phyloP scores from a whole-genome alignment of 2,113 vertebrate genomes.

The Fregata magnificens region DNA sequence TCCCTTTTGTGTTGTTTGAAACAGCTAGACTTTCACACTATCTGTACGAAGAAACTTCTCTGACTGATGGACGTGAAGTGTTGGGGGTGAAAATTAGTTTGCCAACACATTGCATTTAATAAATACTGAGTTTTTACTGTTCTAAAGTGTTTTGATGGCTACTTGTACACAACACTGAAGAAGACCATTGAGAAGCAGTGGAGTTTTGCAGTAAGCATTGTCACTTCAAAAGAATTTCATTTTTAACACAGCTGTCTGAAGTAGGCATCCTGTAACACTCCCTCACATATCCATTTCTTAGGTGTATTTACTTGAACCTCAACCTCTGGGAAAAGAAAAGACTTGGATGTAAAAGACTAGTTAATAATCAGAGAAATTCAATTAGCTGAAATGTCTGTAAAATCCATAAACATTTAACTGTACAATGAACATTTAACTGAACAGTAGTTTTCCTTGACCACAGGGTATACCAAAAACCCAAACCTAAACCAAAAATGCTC shows the following conservation, averaged over 20 bases:
- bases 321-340: not conserved
- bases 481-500: not conserved
- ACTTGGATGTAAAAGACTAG: not conserved
- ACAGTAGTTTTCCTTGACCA: not conserved
- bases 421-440: not conserved
- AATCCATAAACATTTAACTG: not conserved
- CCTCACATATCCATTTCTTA: not conserved
- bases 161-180: not conserved
- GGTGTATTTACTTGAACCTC: not conserved
- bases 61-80: not conserved
- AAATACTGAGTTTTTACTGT: not conserved
- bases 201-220: not conserved
- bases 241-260: not conserved
- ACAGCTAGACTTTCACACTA: not conserved
- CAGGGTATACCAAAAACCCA: not conserved
- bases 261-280: not conserved
- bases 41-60: not conserved
- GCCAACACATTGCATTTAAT: not conserved
- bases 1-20: not conserved
- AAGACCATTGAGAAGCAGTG: not conserved
- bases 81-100: not conserved
- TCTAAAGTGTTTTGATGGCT: not conserved
- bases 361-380: not conserved
- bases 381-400: not conserved
- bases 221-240: not conserved